These are phyloP conservation scores for Percina caprodes DNA, from an alignment of 2,113 vertebrate species.

Conservation along the genomic window DNA sequence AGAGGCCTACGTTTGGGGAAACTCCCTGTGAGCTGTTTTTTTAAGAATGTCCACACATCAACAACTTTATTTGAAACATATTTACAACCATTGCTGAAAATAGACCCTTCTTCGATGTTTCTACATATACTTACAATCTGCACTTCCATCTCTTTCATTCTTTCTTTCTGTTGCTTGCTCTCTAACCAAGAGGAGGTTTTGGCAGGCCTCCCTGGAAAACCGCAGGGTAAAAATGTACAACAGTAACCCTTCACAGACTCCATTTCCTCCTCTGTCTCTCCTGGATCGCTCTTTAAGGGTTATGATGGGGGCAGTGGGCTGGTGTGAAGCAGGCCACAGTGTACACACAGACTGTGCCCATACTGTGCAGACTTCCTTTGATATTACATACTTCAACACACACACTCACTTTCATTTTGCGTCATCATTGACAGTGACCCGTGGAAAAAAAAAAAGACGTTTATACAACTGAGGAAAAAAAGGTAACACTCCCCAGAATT, in stretches of 20 bases:
- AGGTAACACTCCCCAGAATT: constrained; percentile 25
- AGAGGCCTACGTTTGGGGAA: neutral
- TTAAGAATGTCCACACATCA: constrained; percentile 26
- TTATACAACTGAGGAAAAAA: constrained; percentile 37
- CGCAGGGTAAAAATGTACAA: constrained; percentile 65
- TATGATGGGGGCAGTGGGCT: constrained; percentile 35
- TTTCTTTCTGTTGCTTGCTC: constrained; percentile 36
- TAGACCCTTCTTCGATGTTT: neutral
- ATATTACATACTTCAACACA: constrained; percentile 27
- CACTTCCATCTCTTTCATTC: neutral
- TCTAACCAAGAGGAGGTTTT: constrained; percentile 42
- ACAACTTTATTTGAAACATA: constrained; percentile 15
- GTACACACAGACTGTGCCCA: constrained; percentile 14
- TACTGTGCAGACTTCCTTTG: constrained; percentile 31
- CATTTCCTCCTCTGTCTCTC: constrained; percentile 41
- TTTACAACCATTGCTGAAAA: constrained; percentile 32
- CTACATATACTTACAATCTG: constrained; percentile 19
- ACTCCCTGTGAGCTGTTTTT: constrained; percentile 3
- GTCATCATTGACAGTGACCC: constrained; percentile 11
- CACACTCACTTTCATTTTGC: constrained; percentile 30
- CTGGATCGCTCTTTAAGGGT: constrained; percentile 31
- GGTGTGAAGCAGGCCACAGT: constrained; percentile 17
- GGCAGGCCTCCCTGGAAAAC: constrained; percentile 46
- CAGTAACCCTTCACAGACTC: constrained; percentile 59
- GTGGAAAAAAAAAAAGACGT: constrained; percentile 17